Evolutionary conservation across 2,888 invertebrate genomes (phyloP), one percentile per base, ranked within the genome.

Genomic region (Drosophila paramelanica): DNA sequence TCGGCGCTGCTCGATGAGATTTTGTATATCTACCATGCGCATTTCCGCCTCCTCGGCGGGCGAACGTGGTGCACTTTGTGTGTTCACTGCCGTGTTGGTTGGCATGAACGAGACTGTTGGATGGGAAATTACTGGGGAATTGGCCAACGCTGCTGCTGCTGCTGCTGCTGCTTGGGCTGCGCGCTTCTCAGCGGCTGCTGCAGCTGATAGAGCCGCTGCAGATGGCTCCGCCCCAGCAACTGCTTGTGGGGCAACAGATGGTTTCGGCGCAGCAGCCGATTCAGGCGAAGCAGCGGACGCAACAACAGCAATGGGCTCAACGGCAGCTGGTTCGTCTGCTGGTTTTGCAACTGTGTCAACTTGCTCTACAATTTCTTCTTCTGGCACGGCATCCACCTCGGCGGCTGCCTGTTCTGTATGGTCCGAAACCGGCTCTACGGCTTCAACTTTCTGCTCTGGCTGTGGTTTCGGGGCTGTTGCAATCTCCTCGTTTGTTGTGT

Each of bases 1-100:
- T 76, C 95, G 95, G 55, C 97, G 94, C 89, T 96, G 96, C 38
- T 90, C 90, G 2, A 90, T 23, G 0, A 69, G 61, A 17, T 78
- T 79, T 4, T 85, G 79, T 3, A 81, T 77, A 7, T 87, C 88
- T 7, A 58, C 52, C 53, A 78, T 10, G 5, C 49, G 73, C 10
- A 50, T 1, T 0, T 52, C 42, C 4, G 74, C 78, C 0, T 52
- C 56, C 7, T 61, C 80, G 8, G 45, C 11, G 0, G 20, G 2
- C 4, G 60, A 8, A 7, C 13, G 36, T 1, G 60, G n/a, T 13
- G 27, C 4, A 8, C 4, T 17, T 33, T 59, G 33, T 11, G n/a
- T 20, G 23, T 36, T 5, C 1, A 20, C 7, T 6, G 23, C 20
- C 3, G 38, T 17, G 23, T 8, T 13, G n/a, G 41, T 7, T 1